Evolutionary conservation across 2,888 invertebrate species (phyloP).

Genomic region (Thymelicus acteon): DNA sequence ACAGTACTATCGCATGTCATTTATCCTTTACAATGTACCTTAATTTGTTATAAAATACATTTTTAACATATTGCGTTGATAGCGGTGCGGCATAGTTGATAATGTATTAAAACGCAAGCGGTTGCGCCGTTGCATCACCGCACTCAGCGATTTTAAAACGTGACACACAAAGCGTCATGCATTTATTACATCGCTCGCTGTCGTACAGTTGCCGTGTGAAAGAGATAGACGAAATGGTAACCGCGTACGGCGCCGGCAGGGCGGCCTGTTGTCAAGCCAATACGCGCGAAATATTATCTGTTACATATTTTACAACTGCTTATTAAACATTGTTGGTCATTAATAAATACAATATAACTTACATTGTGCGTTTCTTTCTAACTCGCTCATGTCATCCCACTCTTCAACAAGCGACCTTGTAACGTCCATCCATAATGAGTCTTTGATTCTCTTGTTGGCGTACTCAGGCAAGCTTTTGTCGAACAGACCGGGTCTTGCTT

Average conservation of each 20-base stretch:
- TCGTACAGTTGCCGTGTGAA: not conserved
- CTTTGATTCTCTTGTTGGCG: not conserved
- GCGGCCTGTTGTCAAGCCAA: not conserved
- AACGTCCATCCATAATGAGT: slow-evolving; percentile 5
- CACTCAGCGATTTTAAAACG: not conserved
- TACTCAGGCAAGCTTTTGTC: not conserved
- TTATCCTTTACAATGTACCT: too few species aligned
- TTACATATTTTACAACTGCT: too few species aligned
- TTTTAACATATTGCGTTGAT: not conserved
- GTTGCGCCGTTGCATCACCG: not conserved
- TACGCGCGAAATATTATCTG: not conserved
- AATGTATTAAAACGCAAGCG: not conserved
- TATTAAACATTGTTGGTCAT: too few species aligned
- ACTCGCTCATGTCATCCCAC: slow-evolving; percentile 1
- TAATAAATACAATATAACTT: not conserved
- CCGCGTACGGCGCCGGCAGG: not conserved
- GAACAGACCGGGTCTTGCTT: not conserved
- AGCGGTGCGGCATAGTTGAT: not conserved
- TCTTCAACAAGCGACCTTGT: not conserved
- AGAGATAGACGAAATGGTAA: not conserved
- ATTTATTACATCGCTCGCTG: not conserved
- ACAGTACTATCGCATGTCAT: too few species aligned
- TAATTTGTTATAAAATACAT: too few species aligned
- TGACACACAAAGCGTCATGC: not conserved
- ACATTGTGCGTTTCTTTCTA: slow-evolving; percentile 5